phyloP scores from a whole-genome alignment of 2,888 invertebrate species.

The Lasioglossum marginatum region DNA sequence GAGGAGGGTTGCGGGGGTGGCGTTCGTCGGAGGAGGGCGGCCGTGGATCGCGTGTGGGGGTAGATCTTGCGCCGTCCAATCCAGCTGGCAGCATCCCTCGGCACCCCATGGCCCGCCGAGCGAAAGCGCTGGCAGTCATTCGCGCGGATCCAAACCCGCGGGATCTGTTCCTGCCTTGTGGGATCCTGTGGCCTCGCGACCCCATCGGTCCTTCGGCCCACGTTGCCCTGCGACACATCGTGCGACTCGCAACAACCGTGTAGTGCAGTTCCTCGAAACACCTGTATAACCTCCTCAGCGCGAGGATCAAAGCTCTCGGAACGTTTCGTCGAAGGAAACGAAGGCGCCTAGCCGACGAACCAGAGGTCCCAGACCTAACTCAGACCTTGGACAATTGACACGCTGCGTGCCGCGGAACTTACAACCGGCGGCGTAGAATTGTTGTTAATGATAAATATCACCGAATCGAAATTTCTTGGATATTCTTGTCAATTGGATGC shows the following conservation, averaged over 20 bases:
- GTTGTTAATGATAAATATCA: background rate
- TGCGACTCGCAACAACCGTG: background rate
- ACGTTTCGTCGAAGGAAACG: slow-evolving; percentile 31
- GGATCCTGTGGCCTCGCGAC: slow-evolving; percentile 24
- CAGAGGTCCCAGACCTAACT: background rate
- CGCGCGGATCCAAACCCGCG: slow-evolving; percentile 81
- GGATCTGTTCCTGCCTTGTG: slow-evolving; percentile 65
- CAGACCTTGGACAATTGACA: background rate
- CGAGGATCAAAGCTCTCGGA: background rate
- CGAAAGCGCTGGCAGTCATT: slow-evolving; percentile 80
- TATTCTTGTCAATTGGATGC: background rate
- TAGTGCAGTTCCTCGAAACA: slow-evolving; percentile 1
- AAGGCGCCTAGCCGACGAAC: background rate
- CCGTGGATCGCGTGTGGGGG: slow-evolving; percentile 72
- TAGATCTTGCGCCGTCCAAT: slow-evolving; percentile 83
- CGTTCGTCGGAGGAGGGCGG: slow-evolving; percentile 52
- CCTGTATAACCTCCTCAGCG: background rate
- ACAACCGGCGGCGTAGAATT: background rate
- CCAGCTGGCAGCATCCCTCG: slow-evolving; percentile 82
- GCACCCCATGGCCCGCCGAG: slow-evolving; percentile 70
- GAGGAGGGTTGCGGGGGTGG: slow-evolving; percentile 32
- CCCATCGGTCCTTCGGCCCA: background rate
- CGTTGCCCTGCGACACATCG: background rate
- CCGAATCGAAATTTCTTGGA: background rate
- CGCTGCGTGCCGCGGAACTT: background rate